Conservation (phyloP, 2,888 invertebrate genomes). For the Cheilosia pagana region DNA sequence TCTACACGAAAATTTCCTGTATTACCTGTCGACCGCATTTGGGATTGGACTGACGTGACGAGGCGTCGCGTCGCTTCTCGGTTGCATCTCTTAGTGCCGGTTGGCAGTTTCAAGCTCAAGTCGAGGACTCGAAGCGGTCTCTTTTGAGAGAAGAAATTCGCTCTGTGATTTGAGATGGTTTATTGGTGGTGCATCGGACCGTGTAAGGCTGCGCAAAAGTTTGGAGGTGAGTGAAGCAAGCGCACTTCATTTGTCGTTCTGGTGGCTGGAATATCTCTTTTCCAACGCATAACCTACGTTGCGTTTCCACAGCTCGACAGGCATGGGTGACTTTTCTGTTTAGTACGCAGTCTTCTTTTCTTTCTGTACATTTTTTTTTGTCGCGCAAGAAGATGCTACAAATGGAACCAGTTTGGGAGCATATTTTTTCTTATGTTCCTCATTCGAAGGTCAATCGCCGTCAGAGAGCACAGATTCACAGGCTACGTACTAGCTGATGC, state of each 20-base stretch:
- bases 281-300: constrained; percentile 18
- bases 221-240: constrained; percentile 53
- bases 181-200: constrained; percentile 43
- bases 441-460: constrained; percentile 63
- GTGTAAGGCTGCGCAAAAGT: constrained; percentile 38
- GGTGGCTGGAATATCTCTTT: constrained; percentile 24
- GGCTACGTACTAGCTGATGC: constrained; percentile 35
- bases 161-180: constrained; percentile 38
- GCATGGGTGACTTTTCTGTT: constrained; percentile 31
- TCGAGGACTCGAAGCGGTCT: constrained; percentile 50
- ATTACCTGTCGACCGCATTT: constrained; percentile 65
- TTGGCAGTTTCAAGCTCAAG: neutral
- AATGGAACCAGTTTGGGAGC: constrained; percentile 53
- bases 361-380: constrained; percentile 10
- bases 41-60: constrained; percentile 13
- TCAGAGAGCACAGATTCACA: neutral
- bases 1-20: constrained; percentile 66
- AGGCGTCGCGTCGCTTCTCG: constrained; percentile 11
- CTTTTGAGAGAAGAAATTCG: constrained; percentile 58
- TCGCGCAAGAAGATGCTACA: constrained; percentile 37
- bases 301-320: constrained; percentile 8
- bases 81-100: constrained; percentile 16
- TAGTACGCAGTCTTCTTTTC: constrained; percentile 10
- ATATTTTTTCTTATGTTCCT: constrained; percentile 49
- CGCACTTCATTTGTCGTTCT: constrained; percentile 58